Evolutionary conservation across 2,888 invertebrate genomes (phyloP).

Genomic region (Xiphydria camelus): DNA sequence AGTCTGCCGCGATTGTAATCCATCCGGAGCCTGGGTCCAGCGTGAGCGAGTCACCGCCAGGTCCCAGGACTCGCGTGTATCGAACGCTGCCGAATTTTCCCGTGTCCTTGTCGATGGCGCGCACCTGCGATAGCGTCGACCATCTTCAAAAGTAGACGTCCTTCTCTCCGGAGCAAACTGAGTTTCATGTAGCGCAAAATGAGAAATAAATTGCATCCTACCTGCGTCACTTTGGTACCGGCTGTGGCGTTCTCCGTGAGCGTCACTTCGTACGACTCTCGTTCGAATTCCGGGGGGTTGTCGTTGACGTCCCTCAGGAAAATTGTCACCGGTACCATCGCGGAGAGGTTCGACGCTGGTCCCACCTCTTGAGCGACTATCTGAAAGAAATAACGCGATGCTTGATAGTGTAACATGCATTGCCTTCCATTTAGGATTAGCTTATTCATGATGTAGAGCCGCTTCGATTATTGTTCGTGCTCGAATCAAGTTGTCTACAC

Average conservation of each 20-base stretch:
- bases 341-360: conserved; percentile 74
- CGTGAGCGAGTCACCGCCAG: conserved; percentile 75
- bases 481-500: no score
- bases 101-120: conserved; percentile 82
- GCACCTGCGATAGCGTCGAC: conserved; percentile 59
- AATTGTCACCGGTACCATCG: conserved; percentile 75
- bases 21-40: conserved; percentile 79
- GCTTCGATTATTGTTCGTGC: no score
- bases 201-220: conserved; percentile 16
- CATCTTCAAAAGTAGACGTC: not conserved
- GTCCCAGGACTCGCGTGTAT: conserved; percentile 77
- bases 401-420: no score
- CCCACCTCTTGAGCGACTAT: conserved; percentile 81
- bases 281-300: conserved; percentile 79
- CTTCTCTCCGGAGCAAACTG: no score
- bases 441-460: no score
- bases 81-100: conserved; percentile 76
- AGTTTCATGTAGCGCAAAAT: no score
- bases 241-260: conserved; percentile 81
- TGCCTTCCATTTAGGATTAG: no score
- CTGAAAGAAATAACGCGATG: conserved; percentile 56
- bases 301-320: conserved; percentile 87
- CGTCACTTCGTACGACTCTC: conserved; percentile 72
- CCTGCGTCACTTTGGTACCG: conserved; percentile 71
- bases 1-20: conserved; percentile 76